A percentile compares a stretch with the other conserved stretches of the same genome.
Conservation (phyloP, 2,113 vertebrate genomes). For the Paraplagusia blochii region DNA sequence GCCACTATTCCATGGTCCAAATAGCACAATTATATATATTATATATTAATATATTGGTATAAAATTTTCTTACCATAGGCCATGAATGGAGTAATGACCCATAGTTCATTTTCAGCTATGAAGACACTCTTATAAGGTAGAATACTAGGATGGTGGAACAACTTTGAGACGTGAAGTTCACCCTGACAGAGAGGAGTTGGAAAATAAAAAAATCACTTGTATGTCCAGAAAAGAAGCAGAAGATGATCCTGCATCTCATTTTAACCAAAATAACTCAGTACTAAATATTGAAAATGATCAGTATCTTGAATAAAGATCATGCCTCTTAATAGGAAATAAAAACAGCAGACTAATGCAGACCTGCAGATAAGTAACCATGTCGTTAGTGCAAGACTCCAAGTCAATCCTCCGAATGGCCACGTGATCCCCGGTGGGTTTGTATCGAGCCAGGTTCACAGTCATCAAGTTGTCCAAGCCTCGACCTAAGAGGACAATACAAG, state of each 20-base stretch:
- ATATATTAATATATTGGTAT: no score
- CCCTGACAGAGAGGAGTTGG: slow-evolving; percentile 69
- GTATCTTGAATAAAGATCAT: neutral
- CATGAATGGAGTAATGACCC: slow-evolving; percentile 97
- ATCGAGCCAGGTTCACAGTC: slow-evolving; percentile 91
- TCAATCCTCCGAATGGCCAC: slow-evolving; percentile 90
- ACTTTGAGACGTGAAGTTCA: slow-evolving; percentile 93
- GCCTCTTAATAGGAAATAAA: neutral
- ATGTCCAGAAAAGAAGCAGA: neutral
- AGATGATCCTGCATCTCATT: neutral
- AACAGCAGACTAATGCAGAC: slow-evolving; percentile 63
- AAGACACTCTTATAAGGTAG: slow-evolving; percentile 94
- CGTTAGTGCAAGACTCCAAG: slow-evolving; percentile 93
- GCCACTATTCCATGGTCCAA: no score
- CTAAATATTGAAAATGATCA: no score
- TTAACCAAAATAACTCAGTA: no score
- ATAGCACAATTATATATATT: no score
- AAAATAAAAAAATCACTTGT: neutral
- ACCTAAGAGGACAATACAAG: slow-evolving; percentile 68
- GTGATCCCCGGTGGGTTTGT: slow-evolving; percentile 86
- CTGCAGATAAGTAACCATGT: slow-evolving; percentile 96
- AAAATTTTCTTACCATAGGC: slow-evolving; percentile 84
- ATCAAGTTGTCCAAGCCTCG: slow-evolving; percentile 92
- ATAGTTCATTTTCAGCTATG: slow-evolving; percentile 92
- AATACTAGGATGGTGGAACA: slow-evolving; percentile 94